Percentiles rank a stretch among this genome's conserved stretches.
These are phyloP conservation scores for Grammomys surdaster DNA, from an alignment of 2,113 vertebrate species.

Conservation along the genomic window DNA sequence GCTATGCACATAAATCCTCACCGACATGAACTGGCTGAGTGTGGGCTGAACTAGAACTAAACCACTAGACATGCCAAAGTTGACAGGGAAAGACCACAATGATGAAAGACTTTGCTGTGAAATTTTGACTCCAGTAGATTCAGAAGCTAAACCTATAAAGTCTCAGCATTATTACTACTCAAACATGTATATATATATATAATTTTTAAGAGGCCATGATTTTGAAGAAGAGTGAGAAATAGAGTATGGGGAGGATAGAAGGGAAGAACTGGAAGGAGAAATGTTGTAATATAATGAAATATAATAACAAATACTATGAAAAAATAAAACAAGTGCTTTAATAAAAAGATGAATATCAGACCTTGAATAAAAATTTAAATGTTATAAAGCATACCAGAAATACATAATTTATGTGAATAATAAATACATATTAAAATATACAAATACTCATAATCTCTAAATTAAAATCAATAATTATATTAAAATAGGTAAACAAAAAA, in stretches of 20 bases:
- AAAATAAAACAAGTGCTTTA: neutral
- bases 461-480: neutral
- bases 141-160: neutral
- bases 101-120: neutral
- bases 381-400: neutral
- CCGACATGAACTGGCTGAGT: neutral
- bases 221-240: neutral
- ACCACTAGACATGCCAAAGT: neutral
- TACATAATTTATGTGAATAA: neutral
- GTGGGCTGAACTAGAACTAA: neutral
- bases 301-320: neutral
- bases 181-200: neutral
- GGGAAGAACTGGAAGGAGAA: neutral
- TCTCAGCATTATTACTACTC: neutral
- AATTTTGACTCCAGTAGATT: neutral
- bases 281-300: neutral
- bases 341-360: neutral
- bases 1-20: neutral
- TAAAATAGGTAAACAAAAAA: neutral
- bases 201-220: neutral
- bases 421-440: neutral
- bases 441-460: neutral
- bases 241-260: neutral
- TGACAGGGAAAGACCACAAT: neutral
- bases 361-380: neutral